phyloP scores from a whole-genome alignment of 2,113 vertebrate species.

The Oreamnos americanus region DNA sequence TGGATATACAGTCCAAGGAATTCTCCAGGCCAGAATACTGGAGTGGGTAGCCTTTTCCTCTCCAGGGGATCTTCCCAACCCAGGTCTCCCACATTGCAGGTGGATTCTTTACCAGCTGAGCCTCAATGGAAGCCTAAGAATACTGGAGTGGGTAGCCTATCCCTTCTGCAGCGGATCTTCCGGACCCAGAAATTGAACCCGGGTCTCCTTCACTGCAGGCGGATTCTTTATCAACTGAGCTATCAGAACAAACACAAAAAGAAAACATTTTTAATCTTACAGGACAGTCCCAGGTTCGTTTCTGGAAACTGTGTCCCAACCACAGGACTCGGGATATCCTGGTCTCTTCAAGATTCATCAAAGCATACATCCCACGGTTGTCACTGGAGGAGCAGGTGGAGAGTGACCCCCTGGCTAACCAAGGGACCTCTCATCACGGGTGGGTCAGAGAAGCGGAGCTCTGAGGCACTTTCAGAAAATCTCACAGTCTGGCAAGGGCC shows the following conservation, averaged over 20 bases:
- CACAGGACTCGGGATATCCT: not conserved
- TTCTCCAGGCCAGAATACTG: not conserved
- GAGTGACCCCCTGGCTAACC: not conserved
- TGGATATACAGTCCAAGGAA: not conserved
- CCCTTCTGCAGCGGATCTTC: not conserved
- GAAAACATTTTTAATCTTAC: not conserved
- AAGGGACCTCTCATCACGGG: not conserved
- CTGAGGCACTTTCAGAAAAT: not conserved
- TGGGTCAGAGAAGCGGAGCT: not conserved
- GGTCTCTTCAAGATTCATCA: not conserved
- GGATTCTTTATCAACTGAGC: not conserved
- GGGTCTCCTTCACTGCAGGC: not conserved
- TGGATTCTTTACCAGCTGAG: not conserved
- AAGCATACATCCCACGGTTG: not conserved
- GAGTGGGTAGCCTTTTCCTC: not conserved
- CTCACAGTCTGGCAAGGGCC: not conserved
- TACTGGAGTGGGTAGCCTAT: not conserved
- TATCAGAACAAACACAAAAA: not conserved
- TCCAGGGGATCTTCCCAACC: fast-evolving
- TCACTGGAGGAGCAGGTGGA: not conserved
- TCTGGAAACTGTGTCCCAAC: not conserved
- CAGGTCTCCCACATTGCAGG: not conserved
- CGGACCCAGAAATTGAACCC: fast-evolving
- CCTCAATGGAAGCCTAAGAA: not conserved
- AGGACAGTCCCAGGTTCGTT: not conserved